Evolutionary conservation across 1,140 invertebrate species (phyloP).

Genomic region (Asobara japonica): DNA sequence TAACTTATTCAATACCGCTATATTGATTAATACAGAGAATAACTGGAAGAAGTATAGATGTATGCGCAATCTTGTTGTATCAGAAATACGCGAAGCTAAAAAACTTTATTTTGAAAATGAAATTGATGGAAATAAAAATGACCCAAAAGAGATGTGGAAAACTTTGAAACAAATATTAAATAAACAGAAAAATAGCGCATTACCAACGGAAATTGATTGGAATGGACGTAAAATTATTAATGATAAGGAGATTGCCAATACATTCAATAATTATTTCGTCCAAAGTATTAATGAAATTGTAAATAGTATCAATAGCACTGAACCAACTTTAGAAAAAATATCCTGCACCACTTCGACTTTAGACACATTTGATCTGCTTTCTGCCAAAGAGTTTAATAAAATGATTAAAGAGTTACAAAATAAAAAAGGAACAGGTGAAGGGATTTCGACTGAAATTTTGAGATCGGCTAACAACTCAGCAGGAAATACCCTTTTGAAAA

Average conservation of each 20-base stretch:
- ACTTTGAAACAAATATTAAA: constrained; percentile 15
- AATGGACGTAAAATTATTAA: neutral
- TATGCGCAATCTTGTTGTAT: constrained; percentile 5
- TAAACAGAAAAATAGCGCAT: neutral
- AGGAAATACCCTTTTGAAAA: neutral
- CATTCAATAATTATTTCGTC: constrained; percentile 19
- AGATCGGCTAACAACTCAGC: neutral
- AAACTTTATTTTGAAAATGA: constrained; percentile 6
- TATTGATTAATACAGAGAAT: neutral
- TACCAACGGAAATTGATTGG: neutral
- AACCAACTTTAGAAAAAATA: neutral
- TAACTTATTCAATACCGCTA: constrained; percentile 6
- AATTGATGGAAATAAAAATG: constrained; percentile 14
- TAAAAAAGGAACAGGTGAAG: neutral
- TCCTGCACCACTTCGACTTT: neutral
- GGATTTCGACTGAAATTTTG: neutral
- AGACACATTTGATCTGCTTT: neutral
- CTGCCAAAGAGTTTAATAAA: neutral
- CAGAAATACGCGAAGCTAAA: constrained; percentile 1
- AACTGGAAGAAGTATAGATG: neutral
- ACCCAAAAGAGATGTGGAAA: neutral
- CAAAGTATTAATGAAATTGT: constrained; percentile 3
- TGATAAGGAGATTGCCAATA: neutral
- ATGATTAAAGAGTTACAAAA: neutral
- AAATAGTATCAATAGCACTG: neutral